These are phyloP conservation scores for Allygus modestus DNA, from an alignment of 2,888 invertebrate genomes.

Conservation along the genomic window DNA sequence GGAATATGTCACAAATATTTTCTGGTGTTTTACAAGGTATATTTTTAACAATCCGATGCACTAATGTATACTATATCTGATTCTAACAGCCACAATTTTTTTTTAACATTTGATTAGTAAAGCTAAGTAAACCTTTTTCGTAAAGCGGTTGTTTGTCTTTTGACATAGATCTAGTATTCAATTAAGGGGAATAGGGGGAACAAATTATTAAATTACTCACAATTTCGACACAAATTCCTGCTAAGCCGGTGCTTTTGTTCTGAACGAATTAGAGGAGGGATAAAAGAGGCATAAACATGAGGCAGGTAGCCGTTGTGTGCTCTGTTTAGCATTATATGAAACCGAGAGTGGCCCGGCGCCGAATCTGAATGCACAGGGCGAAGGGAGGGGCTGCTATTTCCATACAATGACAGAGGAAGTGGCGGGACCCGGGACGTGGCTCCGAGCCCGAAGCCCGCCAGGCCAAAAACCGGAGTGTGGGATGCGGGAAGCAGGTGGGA, in stretches of 20 bases:
- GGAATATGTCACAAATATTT: too few species aligned
- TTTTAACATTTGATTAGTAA: too few species aligned
- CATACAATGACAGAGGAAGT: constrained; percentile 56
- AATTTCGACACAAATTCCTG: not conserved
- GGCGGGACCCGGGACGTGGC: not conserved
- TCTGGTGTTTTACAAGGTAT: too few species aligned
- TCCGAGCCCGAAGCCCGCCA: constrained; percentile 19
- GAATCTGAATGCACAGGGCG: constrained; percentile 33
- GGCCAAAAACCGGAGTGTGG: constrained; percentile 16
- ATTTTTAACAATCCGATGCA: too few species aligned
- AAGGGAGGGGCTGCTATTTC: constrained; percentile 51
- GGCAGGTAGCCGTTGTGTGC: constrained; percentile 12
- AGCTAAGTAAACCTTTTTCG: too few species aligned
- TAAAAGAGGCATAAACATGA: constrained; percentile 7
- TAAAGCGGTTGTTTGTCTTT: too few species aligned
- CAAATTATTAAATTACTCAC: too few species aligned
- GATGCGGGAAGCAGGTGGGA: not conserved
- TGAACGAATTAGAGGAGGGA: not conserved
- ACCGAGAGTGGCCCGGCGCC: constrained; percentile 18
- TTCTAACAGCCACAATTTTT: too few species aligned
- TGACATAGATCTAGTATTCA: too few species aligned
- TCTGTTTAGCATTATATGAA: constrained; percentile 13
- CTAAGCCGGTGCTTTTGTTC: not conserved
- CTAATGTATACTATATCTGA: too few species aligned
- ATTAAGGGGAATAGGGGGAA: too few species aligned